These are phyloP conservation scores for Parauchenoglanis ngamensis DNA, from an alignment of 2,797 vertebrate species.

Conservation along the genomic window DNA sequence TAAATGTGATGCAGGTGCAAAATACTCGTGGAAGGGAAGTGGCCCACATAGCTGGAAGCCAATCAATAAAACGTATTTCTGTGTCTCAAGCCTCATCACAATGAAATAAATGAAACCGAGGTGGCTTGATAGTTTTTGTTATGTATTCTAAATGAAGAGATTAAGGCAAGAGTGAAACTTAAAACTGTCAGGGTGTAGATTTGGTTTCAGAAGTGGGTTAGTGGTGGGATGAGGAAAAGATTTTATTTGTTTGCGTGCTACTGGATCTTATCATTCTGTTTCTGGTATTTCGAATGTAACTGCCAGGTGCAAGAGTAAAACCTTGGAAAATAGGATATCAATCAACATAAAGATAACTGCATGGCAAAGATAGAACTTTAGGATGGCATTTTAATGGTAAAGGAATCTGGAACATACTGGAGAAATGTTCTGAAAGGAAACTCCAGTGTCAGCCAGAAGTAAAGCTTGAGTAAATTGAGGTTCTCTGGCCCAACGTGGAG, in stretches of 20 bases:
- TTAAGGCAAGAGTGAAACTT: neutral
- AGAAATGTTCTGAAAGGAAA: neutral
- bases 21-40: conserved; percentile 60
- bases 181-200: neutral
- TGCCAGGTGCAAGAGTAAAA: neutral
- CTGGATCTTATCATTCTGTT: neutral
- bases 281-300: neutral
- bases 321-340: neutral
- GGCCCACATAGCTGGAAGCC: conserved; percentile 58
- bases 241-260: neutral
- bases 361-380: neutral
- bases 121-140: neutral
- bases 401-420: neutral
- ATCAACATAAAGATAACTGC: neutral
- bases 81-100: conserved; percentile 57
- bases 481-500: no score
- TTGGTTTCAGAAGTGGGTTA: neutral
- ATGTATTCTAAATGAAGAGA: neutral
- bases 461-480: no score
- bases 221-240: neutral
- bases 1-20: conserved; percentile 62
- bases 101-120: neutral
- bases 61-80: conserved; percentile 72
- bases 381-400: neutral
- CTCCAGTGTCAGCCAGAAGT: neutral